Percentiles rank a stretch among this genome's conserved stretches.
Evolutionary conservation across 1,140 invertebrate species (phyloP).

Genomic region (Sinella curviseta): DNA sequence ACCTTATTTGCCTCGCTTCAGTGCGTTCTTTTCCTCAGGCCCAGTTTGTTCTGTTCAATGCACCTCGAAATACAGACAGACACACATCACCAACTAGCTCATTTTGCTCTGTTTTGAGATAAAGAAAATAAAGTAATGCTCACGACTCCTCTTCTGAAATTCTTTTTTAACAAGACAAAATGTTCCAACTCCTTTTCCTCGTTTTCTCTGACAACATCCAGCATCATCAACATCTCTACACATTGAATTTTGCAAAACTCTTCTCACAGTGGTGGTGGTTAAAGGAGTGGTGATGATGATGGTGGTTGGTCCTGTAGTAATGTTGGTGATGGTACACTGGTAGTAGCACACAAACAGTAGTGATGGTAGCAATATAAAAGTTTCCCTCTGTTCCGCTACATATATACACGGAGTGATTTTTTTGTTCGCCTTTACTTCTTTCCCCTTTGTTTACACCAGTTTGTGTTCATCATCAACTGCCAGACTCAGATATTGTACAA

Average conservation of each 20-base stretch:
- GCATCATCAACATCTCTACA: not conserved
- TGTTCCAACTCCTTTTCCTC: not conserved
- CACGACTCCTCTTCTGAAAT: too few relatives aligned
- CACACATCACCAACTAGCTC: not conserved
- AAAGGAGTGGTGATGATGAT: too few relatives aligned
- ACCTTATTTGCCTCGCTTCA: not conserved
- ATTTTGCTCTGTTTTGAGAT: not conserved
- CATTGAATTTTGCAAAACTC: slow-evolving; percentile 10
- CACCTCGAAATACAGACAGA: not conserved
- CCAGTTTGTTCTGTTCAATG: not conserved
- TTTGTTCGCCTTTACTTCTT: not conserved
- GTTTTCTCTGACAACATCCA: slow-evolving; percentile 14
- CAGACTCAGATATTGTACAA: not conserved
- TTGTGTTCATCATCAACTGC: not conserved
- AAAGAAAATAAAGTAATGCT: not conserved
- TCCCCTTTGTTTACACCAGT: not conserved
- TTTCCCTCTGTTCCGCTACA: too few relatives aligned
- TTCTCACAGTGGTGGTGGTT: too few relatives aligned
- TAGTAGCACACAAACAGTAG: too few relatives aligned
- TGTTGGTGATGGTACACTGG: too few relatives aligned
- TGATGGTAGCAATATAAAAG: too few relatives aligned
- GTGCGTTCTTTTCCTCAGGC: too few relatives aligned
- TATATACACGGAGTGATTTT: too few relatives aligned
- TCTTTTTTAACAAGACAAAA: slow-evolving; percentile 2
- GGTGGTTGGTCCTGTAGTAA: too few relatives aligned